These are phyloP conservation scores for Diploscapter pachys DNA, from an alignment of 1,140 invertebrate species.

Conservation along the genomic window DNA sequence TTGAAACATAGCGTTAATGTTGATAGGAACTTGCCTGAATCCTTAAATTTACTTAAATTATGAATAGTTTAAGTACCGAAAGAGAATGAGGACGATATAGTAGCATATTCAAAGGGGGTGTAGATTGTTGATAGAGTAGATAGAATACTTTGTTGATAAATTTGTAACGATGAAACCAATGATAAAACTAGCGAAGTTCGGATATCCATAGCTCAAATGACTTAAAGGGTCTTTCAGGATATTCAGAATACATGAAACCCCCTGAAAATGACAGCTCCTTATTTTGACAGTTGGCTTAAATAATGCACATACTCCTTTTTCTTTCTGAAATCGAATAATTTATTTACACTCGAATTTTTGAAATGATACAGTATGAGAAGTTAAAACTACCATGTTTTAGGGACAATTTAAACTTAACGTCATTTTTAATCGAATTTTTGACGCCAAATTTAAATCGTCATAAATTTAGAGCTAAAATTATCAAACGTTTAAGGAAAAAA, in stretches of 20 bases:
- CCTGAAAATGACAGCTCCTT: constrained; percentile 17
- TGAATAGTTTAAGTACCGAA: neutral
- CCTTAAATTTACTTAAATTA: neutral
- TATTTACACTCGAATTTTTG: too few species aligned
- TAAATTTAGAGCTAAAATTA: too few species aligned
- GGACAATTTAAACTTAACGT: too few species aligned
- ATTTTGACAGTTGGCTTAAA: constrained; percentile 11
- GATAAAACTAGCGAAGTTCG: neutral
- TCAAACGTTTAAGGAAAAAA: too few species aligned
- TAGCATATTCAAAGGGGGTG: constrained; percentile 1
- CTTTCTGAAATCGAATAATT: constrained; percentile 10
- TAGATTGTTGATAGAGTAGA: neutral
- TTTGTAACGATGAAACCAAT: neutral
- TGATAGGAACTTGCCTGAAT: constrained; percentile 11
- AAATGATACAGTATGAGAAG: too few species aligned
- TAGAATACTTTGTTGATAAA: neutral
- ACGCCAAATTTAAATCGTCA: too few species aligned
- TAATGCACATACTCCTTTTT: constrained; percentile 5
- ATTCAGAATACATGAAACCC: neutral
- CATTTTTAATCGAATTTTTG: too few species aligned
- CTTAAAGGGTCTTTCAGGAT: neutral
- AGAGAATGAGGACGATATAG: neutral
- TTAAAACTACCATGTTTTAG: too few species aligned
- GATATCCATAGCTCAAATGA: neutral
- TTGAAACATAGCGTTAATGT: neutral